phyloP scores from a whole-genome alignment of 2,113 vertebrate species.

The Gobio gobio region DNA sequence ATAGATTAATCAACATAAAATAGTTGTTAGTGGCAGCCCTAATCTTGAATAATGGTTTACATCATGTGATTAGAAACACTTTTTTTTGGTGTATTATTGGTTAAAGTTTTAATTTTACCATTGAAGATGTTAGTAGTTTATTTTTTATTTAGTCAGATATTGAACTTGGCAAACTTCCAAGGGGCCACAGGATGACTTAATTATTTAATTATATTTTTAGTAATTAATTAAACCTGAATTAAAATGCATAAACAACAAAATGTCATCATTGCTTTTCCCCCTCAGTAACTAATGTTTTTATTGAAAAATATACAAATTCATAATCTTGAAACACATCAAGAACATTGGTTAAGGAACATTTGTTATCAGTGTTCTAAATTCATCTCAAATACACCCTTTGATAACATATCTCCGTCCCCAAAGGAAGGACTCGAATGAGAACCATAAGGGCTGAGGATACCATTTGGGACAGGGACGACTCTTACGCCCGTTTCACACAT shows the following conservation, averaged over 20 bases:
- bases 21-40: too few species aligned
- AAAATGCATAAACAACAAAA: not conserved
- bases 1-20: too few species aligned
- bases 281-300: too few species aligned
- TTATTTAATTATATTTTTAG: not conserved
- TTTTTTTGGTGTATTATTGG: too few species aligned
- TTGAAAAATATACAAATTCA: too few species aligned
- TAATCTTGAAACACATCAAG: too few species aligned
- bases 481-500: too few species aligned
- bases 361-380: not conserved
- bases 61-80: too few species aligned
- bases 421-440: not conserved
- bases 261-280: too few species aligned
- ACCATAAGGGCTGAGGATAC: not conserved
- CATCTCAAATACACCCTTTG: not conserved
- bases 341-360: not conserved
- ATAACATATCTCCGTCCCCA: not conserved
- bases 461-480: not conserved
- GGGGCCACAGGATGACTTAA: not conserved
- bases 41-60: too few species aligned
- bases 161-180: not conserved
- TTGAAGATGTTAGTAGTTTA: not conserved
- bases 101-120: not conserved
- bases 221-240: not conserved
- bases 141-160: not conserved